These are phyloP conservation scores for Clarias pachynema DNA, from an alignment of 2,797 vertebrate genomes.

Conservation along the genomic window DNA sequence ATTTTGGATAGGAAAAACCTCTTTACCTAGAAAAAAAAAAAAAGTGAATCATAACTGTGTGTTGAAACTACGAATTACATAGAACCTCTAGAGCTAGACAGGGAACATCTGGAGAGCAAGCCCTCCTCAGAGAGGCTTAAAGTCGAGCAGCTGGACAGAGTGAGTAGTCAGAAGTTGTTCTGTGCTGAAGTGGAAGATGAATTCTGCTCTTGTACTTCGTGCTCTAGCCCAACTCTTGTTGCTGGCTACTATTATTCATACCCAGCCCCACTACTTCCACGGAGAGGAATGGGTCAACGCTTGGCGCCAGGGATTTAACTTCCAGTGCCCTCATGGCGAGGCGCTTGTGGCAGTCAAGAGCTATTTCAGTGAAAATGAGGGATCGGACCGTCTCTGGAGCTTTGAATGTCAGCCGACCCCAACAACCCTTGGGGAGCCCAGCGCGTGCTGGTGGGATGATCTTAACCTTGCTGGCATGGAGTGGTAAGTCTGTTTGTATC, in stretches of 20 bases:
- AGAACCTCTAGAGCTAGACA: slow-evolving; percentile 75
- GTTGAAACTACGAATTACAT: slow-evolving; percentile 78
- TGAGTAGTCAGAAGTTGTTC: slow-evolving; percentile 61
- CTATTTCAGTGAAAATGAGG: slow-evolving; percentile 86
- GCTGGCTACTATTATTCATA: slow-evolving; percentile 40
- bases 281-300: slow-evolving; percentile 88
- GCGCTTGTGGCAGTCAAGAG: slow-evolving; percentile 88
- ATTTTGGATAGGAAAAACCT: slow-evolving; percentile 67
- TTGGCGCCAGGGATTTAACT: slow-evolving; percentile 94
- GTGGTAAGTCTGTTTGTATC: slow-evolving; percentile 82
- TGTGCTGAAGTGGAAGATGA: slow-evolving; percentile 76
- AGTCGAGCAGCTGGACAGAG: slow-evolving; percentile 65
- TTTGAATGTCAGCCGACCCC: slow-evolving; percentile 91
- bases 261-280: slow-evolving; percentile 73
- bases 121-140: slow-evolving; percentile 77
- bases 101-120: slow-evolving; percentile 91
- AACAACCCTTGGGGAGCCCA: slow-evolving; percentile 83
- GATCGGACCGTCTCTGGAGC: slow-evolving; percentile 89
- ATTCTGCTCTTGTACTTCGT: slow-evolving; percentile 69
- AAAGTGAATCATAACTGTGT: slow-evolving; percentile 62
- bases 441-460: slow-evolving; percentile 99
- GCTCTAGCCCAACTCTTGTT: slow-evolving; percentile 73
- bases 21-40: slow-evolving; percentile 81
- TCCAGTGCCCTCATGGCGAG: slow-evolving; percentile 93
- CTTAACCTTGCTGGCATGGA: slow-evolving; percentile 89